A percentile compares a stretch with the other conserved stretches of the same genome.
phyloP scores from a whole-genome alignment of 2,888 invertebrate genomes.

The Thysanoteuthis rhombus region DNA sequence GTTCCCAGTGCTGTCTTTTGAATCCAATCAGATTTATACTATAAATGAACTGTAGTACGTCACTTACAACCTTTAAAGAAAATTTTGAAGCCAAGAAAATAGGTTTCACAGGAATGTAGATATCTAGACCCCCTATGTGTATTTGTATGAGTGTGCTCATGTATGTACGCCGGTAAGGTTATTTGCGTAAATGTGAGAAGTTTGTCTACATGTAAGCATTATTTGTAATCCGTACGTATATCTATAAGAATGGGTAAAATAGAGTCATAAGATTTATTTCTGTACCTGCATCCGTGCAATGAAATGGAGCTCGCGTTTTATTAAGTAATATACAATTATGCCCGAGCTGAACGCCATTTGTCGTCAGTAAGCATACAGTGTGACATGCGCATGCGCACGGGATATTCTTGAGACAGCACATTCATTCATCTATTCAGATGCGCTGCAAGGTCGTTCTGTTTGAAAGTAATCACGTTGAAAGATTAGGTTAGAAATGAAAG shows the following conservation, averaged over 20 bases:
- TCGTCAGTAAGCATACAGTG: not conserved
- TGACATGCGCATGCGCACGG: not conserved
- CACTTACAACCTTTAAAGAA: too few relatives aligned
- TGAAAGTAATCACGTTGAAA: not conserved
- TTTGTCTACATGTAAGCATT: not conserved
- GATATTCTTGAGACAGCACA: not conserved
- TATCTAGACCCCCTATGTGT: too few relatives aligned
- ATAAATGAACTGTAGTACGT: too few relatives aligned
- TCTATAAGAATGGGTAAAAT: not conserved
- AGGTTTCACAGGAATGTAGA: too few relatives aligned
- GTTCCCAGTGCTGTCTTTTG: too few relatives aligned
- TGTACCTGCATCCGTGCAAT: not conserved
- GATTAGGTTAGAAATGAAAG: not conserved
- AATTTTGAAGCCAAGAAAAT: too few relatives aligned
- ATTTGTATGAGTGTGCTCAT: too few relatives aligned
- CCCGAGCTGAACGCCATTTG: not conserved
- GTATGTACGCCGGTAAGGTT: too few relatives aligned
- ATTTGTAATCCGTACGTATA: not conserved
- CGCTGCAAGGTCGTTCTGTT: not conserved
- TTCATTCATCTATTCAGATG: not conserved
- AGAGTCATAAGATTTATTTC: not conserved
- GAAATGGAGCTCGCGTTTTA: not conserved
- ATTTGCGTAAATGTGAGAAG: not conserved
- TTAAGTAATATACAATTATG: not conserved
- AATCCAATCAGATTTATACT: too few relatives aligned